Evolutionary conservation across 2,888 invertebrate genomes (phyloP), one percentile per base, ranked within the genome.

Genomic region (Chironomus tentans): DNA sequence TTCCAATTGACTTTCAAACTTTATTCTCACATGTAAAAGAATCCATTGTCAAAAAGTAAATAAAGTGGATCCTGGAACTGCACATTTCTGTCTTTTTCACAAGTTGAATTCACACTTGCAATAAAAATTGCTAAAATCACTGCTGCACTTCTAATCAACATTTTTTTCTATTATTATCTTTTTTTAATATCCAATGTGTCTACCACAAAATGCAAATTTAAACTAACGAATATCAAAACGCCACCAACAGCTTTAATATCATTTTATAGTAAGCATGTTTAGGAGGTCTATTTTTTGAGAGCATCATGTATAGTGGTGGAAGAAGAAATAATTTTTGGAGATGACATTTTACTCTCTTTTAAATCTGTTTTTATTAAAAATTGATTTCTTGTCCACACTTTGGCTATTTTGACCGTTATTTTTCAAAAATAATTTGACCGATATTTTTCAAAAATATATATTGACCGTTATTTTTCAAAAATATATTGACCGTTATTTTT

Each of bases 1-100:
- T 38, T 28, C 28, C 6, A 28, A 28, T 5, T 28, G 4, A 28
- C 5, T 38, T 10, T 38, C 38, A 0, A 38, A 38, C 18, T 15
- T 18, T 2, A 65, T 24, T 22, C 74, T 74, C 46, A 74, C 74
- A 74, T 74, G 48, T 68, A 74, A 48, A 74, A 74, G 47, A 74
- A 74, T 65, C 74, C 74, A 47, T 38, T 48, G 3, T 48, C 74
- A 22, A 68, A 74, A 10, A 24, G 46, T 2, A 74, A 13, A 68
- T 74, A 74, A n/a, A 68, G 47, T 47, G 74, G 74, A 65, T 65
- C 24, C 22, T 47, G 12, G 10, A 74, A 74, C 18, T 68, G 18
- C 28, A 74, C 68, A 22, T 65, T 68, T 65, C 48, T 61, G 48
- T 74, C 74, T 5, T 68, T 65, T 12, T 65, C 48, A 24, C 74